Conservation (phyloP, 2,888 invertebrate species). For the Oegoconia quadripuncta region DNA sequence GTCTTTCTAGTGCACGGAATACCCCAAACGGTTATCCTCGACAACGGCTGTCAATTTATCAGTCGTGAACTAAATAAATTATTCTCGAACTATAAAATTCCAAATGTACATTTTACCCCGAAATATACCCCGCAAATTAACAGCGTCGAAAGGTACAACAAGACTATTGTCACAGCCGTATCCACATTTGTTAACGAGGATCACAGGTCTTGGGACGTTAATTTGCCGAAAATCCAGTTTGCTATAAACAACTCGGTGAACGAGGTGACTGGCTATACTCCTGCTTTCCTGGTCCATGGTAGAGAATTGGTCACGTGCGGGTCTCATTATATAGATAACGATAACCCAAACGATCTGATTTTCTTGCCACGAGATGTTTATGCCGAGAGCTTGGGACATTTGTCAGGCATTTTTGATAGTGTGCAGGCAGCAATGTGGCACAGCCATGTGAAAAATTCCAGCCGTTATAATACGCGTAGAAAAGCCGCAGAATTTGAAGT, state of each 20-base stretch:
- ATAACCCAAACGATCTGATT: neutral
- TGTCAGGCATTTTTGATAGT: constrained; percentile 1
- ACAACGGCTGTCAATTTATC: constrained; percentile 8
- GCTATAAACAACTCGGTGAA: constrained; percentile 24
- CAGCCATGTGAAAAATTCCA: constrained; percentile 5
- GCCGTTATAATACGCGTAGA: constrained; percentile 15
- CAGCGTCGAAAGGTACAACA: neutral
- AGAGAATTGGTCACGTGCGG: constrained; percentile 12
- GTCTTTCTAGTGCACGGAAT: constrained; percentile 9
- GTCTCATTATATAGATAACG: constrained; percentile 10
- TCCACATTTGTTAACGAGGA: constrained; percentile 11
- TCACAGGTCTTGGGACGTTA: constrained; percentile 23
- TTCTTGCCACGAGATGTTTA: constrained; percentile 12
- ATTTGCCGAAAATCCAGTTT: constrained; percentile 20
- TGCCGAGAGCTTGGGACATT: constrained; percentile 10
- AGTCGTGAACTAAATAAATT: neutral
- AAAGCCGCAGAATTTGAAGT: constrained; percentile 20
- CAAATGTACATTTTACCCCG: constrained; percentile 3
- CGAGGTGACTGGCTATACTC: constrained; percentile 19
- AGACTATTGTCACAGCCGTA: neutral
- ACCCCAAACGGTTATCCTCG: constrained; percentile 2
- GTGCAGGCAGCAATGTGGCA: constrained; percentile 4
- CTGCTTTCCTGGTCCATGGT: constrained; percentile 10
- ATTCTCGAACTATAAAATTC: constrained; percentile 8
- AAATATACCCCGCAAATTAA: constrained; percentile 3